Evolutionary conservation across 2,113 vertebrate species (phyloP).

Genomic region (Notiomystis cincta): DNA sequence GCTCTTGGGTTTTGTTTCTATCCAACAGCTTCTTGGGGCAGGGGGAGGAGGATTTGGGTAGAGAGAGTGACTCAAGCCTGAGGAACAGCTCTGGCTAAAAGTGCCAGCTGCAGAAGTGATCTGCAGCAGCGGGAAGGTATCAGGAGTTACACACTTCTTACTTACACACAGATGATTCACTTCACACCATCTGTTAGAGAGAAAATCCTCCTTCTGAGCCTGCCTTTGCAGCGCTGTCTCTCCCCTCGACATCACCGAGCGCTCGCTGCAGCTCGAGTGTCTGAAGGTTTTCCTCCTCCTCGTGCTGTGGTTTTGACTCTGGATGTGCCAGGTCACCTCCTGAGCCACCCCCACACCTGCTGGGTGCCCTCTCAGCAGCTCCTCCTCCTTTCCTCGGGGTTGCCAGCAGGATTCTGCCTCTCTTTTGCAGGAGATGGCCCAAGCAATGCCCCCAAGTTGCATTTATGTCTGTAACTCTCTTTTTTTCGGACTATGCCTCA

Average conservation of each 20-base stretch:
- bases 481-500: not conserved
- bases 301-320: not conserved
- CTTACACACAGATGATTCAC: constrained; percentile 63
- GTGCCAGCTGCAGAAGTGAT: constrained; percentile 36
- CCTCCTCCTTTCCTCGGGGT: not conserved
- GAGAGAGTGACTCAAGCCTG: not conserved
- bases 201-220: constrained; percentile 53
- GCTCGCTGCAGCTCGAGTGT: accelerated
- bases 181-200: constrained; percentile 54
- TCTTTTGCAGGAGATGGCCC: not conserved
- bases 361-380: not conserved
- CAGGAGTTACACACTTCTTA: constrained; percentile 27
- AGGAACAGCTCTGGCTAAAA: not conserved
- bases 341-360: not conserved
- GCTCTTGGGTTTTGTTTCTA: not conserved
- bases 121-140: constrained; percentile 46
- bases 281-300: not conserved
- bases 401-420: not conserved
- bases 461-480: not conserved
- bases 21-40: not conserved
- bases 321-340: not conserved
- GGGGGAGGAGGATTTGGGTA: accelerated
- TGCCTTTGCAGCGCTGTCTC: not conserved
- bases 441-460: not conserved
- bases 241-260: not conserved